Evolutionary conservation across 2,888 invertebrate species (phyloP).

Genomic region (Andrena trimmerana): DNA sequence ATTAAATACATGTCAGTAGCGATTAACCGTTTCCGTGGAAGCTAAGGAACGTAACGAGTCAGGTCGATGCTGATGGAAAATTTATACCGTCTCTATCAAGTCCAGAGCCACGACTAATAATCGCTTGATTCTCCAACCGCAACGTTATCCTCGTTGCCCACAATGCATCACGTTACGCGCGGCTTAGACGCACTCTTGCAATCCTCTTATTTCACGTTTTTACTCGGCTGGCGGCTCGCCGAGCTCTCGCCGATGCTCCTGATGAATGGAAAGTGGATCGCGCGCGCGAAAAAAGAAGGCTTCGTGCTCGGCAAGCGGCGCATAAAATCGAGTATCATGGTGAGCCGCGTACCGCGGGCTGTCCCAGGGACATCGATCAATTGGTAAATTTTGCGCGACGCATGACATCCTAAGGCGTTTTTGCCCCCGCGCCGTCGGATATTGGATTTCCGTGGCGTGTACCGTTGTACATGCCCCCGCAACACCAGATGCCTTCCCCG

Average conservation of each 20-base stretch:
- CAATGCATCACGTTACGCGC: conserved; percentile 12
- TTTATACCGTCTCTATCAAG: conserved; percentile 1
- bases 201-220: conserved; percentile 2
- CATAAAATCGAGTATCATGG: conserved; percentile 64
- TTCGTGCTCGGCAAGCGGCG: conserved; percentile 47
- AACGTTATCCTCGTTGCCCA: conserved; percentile 13
- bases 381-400: conserved; percentile 63
- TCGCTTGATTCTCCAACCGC: conserved; percentile 3
- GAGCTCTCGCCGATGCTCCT: conserved; percentile 1
- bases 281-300: conserved; percentile 37
- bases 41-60: conserved; percentile 29
- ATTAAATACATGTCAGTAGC: conserved; percentile 15
- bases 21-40: conserved; percentile 4
- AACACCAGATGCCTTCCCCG: conserved; percentile 51
- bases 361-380: conserved; percentile 60
- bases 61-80: conserved; percentile 5
- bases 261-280: conserved; percentile 46
- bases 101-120: neutral
- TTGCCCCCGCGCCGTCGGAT: conserved; percentile 60
- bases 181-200: neutral
- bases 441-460: conserved; percentile 68
- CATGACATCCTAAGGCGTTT: conserved; percentile 65
- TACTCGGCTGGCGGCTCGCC: neutral
- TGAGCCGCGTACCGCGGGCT: conserved; percentile 36
- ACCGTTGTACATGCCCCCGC: conserved; percentile 58